Percentiles rank a stretch among this genome's conserved stretches.
These are phyloP conservation scores for Lemur catta DNA, from an alignment of 2,797 vertebrate species.

Conservation along the genomic window DNA sequence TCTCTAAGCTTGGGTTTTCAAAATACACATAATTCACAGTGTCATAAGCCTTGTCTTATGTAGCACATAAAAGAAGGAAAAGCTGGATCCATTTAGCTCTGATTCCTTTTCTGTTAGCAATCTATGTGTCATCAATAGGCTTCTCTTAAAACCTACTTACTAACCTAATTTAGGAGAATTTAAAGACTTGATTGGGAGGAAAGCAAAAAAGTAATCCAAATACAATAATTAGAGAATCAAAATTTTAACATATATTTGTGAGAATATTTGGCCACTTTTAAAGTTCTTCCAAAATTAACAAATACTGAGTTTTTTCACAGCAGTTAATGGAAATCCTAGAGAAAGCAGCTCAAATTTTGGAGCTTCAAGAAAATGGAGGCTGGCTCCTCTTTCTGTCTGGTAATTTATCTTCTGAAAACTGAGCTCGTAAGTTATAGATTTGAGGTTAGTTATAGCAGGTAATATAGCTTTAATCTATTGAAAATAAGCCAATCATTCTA, in stretches of 20 bases:
- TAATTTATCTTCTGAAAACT: background rate
- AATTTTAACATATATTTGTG: background rate
- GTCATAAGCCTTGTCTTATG: background rate
- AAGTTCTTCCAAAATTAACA: background rate
- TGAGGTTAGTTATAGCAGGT: background rate
- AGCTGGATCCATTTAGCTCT: background rate
- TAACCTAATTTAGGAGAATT: background rate
- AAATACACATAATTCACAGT: background rate
- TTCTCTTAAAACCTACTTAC: background rate
- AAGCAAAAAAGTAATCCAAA: background rate
- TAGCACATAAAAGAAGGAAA: background rate
- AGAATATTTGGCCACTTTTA: conserved; percentile 8
- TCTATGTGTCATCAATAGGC: background rate
- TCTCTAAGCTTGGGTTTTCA: background rate
- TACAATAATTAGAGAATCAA: background rate
- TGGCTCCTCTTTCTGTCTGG: background rate
- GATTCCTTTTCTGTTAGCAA: background rate
- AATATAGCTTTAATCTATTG: background rate
- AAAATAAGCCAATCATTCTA: background rate
- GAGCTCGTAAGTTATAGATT: background rate
- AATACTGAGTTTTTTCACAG: background rate
- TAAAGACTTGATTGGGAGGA: background rate
- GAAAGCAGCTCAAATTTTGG: background rate
- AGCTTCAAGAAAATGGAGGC: background rate
- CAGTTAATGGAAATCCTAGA: background rate